Conservation (phyloP, 2,113 vertebrate species). For the Pagrus major region DNA sequence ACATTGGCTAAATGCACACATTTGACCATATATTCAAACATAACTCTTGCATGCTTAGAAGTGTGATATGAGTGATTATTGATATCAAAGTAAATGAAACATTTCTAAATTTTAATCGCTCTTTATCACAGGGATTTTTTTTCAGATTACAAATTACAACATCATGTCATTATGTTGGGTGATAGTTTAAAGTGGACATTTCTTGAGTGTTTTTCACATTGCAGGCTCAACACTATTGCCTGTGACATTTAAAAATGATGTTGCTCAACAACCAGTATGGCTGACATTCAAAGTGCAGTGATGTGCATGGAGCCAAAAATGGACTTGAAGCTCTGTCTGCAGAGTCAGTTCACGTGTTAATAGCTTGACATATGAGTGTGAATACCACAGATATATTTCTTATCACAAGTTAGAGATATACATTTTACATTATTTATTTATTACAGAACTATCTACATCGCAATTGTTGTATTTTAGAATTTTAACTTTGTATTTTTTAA, state of each 20-base stretch:
- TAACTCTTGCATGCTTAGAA: neutral
- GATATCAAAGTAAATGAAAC: neutral
- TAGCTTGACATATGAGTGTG: conserved; percentile 60
- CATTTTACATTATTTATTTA: neutral
- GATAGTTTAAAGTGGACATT: neutral
- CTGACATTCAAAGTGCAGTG: conserved; percentile 41
- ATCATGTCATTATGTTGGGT: neutral
- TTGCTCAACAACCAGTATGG: conserved; percentile 26
- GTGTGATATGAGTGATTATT: neutral
- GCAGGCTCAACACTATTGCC: neutral
- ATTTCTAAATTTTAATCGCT: neutral
- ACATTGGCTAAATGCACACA: too few species aligned
- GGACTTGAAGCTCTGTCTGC: conserved; percentile 45
- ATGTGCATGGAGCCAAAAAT: conserved; percentile 51
- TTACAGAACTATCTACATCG: too few species aligned
- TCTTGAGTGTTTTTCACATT: neutral
- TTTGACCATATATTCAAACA: neutral
- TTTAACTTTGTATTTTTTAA: neutral
- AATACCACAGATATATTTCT: conserved; percentile 61
- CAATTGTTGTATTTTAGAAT: neutral
- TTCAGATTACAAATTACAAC: neutral
- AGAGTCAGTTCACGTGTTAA: conserved; percentile 57
- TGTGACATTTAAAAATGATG: conserved; percentile 18
- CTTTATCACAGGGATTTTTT: too few species aligned
- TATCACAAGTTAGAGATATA: conserved; percentile 22